phyloP scores from a whole-genome alignment of 2,797 vertebrate species.

The Halcyon leucocephala region DNA sequence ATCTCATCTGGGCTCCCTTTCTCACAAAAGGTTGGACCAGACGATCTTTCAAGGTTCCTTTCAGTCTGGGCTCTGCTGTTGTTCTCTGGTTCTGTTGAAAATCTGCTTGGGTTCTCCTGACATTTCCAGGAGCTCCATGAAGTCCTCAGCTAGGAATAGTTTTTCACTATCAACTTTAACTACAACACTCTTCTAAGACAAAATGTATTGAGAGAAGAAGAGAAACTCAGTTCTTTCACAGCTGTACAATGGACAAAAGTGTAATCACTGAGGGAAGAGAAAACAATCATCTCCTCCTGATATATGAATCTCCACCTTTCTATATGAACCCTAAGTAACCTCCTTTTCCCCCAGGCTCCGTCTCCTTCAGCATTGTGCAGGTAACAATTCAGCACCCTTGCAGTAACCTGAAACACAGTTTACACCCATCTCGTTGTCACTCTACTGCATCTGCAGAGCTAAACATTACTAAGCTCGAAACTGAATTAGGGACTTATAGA shows the following conservation, averaged over 20 bases:
- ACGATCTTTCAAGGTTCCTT: neutral
- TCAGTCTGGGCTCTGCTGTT: neutral
- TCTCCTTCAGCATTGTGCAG: neutral
- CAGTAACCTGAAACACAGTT: neutral
- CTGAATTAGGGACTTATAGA: neutral
- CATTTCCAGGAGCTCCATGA: neutral
- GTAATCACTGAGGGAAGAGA: neutral
- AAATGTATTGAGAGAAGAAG: neutral
- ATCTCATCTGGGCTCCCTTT: neutral
- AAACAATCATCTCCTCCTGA: neutral
- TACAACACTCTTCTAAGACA: neutral
- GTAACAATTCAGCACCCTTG: neutral
- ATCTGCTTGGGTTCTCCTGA: neutral
- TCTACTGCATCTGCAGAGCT: neutral
- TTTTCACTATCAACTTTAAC: neutral
- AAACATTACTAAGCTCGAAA: neutral
- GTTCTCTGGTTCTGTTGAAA: neutral
- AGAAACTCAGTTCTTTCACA: neutral
- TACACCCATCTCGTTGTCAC: neutral
- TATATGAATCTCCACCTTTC: neutral
- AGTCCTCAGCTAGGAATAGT: neutral
- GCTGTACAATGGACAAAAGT: neutral
- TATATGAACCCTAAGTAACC: neutral
- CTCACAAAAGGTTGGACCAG: neutral
- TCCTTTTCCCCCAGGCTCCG: neutral